Conservation (phyloP, 2,797 vertebrate genomes). For the Poeciliopsis gracilis region DNA sequence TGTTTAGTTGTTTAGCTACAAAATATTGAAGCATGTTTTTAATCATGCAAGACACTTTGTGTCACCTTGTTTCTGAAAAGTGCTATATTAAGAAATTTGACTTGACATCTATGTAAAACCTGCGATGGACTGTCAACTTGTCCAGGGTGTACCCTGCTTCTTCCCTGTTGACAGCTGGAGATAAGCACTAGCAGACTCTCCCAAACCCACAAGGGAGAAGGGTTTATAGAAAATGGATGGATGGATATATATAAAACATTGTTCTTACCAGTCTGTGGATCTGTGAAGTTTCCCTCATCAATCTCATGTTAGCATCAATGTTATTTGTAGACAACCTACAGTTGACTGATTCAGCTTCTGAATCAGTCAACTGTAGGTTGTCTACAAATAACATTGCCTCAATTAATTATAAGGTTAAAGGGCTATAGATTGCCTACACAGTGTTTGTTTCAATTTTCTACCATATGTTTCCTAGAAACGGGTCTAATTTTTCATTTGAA, state of each 20-base stretch:
- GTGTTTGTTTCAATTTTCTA: neutral
- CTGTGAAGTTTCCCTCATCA: neutral
- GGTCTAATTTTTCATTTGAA: neutral
- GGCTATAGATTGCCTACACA: neutral
- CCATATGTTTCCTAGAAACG: neutral
- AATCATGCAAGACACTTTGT: too few relatives aligned
- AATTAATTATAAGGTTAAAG: neutral
- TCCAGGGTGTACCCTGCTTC: too few relatives aligned
- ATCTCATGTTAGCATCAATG: neutral
- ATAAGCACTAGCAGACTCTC: too few relatives aligned
- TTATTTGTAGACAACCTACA: too few relatives aligned
- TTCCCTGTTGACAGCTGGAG: too few relatives aligned
- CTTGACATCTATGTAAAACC: neutral
- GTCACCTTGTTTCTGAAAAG: too few relatives aligned
- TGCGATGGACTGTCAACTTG: neutral
- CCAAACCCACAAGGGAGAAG: too few relatives aligned
- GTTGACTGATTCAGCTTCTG: too few relatives aligned
- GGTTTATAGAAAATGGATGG: too few relatives aligned
- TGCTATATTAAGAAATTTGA: too few relatives aligned
- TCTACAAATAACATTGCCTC: neutral
- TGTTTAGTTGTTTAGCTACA: too few relatives aligned
- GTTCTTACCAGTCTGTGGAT: conserved; percentile 9
- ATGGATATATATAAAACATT: neutral
- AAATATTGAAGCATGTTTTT: too few relatives aligned
- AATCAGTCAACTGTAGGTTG: conserved; percentile 6